Base-by-base conservation (phyloP, 2,888 invertebrate species). In the Heliconius ethilla region DNA sequence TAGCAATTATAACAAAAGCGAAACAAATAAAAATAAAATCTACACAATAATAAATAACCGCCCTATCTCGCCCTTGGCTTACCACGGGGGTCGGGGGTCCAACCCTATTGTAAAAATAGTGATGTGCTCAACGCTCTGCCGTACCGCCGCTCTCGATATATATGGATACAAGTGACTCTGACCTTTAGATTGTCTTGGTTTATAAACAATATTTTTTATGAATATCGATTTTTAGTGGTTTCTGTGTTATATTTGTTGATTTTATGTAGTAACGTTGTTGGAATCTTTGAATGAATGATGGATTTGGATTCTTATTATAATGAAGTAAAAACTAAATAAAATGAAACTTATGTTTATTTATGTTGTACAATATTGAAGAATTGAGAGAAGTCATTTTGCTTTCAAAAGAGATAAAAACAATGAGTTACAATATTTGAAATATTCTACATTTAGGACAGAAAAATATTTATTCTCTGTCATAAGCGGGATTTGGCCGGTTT, bases 11-110 rank as follows among this genome's bases (percentile, higher is more conserved):
- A 89, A 88, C 85, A 87, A 86, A 87, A 86, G 85, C 84, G 86
- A 88, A 88, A 89, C 89, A 89, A 90, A 91, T 91, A 92, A 92
- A 92, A 92, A 91, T 91, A 92, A 90, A 91, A 86, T 89, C 89
- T 86, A 88, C 86, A 87, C 86, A 86, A 88, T 89, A 89, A 92
- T 92, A 91, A 92, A 91, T 90, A 90, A 89, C 83, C 83, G 82
- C 85, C 85, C 85, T 83, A 82, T 81, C 84, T 84, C 84, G 85
- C 88, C 86, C 87, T 87, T 87, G 87, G 87, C 87, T 87, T 87
- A 88, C 87, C 88, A 83, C 85, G 86, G 87, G 87, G 88, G 84
- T 82, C 81, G 85, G 87, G 87, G 88, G 84, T 82, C 81, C 85
- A 84, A 87, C 89, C 91, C 90, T 85, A 84, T 82, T 80, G 83